Base-by-base conservation (phyloP, 2,888 invertebrate genomes). In the Ectemnius lituratus region DNA sequence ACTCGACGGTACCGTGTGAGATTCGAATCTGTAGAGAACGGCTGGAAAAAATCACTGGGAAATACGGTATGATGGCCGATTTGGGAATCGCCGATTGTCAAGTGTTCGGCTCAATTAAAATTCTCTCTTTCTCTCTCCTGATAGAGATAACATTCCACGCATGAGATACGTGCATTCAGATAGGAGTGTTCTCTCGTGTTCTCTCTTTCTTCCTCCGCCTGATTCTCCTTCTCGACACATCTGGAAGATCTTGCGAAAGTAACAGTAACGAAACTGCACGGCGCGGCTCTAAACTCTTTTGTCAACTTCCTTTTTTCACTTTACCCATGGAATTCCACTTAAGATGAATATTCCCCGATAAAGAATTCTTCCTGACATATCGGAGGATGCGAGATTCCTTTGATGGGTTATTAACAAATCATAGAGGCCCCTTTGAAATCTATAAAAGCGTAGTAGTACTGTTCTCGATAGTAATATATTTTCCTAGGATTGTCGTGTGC, bases 251-350 rank as follows among this genome's bases (percentile, higher is more conserved):
- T 59, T 59, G 59, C 52, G 52, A 52, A 52, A 52, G 52, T 52
- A 52, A 52, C 52, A 52, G 52, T 52, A 52, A 52, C 52, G 52
- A 52, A 52, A 52, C 52, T 52, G 52, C 52, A 52, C 52, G 52
- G 16, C 52, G 52, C 52, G 18, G 2, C 37, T 28, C 37, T 37
- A 28, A 27, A 28, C 60, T 20, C 16, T 28, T 6, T 27, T n/a
- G 14, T 28, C 37, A 11, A 37, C n/a, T n/a, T 60, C 60, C 2
- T 28, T 23, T 37, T 27, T 28, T 60, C 13, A 8, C 27, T n/a
- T 28, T 16, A 4, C 2, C 28, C 23, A 6, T 11, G 16, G 28
- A 28, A 60, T 28, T 60, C 37, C 28, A 14, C 52, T 5, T 13
- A 13, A n/a, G 52, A 52, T n/a, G 16, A 52, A 52, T 52, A 14